These are phyloP conservation scores for Oryzaephilus surinamensis DNA, from an alignment of 1,140 invertebrate species.

Conservation along the genomic window DNA sequence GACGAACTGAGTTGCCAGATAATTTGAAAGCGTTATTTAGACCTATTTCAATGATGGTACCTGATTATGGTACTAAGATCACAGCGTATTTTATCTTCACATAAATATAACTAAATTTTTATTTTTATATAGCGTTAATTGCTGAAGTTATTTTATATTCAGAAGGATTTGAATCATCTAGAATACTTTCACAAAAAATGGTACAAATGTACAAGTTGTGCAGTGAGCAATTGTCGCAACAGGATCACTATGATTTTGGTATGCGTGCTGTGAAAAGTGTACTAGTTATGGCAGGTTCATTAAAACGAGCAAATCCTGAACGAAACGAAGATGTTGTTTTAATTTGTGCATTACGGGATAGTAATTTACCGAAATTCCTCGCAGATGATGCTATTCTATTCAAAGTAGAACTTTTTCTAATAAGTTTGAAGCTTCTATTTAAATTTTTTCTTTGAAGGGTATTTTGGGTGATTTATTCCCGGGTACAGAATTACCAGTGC, in stretches of 20 bases:
- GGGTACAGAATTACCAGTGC: constrained; percentile 62
- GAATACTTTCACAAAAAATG: constrained; percentile 78
- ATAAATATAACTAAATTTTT: neutral
- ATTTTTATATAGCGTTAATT: constrained; percentile 56
- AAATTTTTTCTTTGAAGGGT: constrained; percentile 40
- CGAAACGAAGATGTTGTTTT: constrained; percentile 68
- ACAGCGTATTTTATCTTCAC: neutral
- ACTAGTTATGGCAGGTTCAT: constrained; percentile 73
- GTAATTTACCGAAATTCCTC: constrained; percentile 87
- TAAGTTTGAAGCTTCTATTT: too few species aligned
- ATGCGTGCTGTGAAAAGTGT: constrained; percentile 70
- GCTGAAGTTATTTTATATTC: constrained; percentile 88
- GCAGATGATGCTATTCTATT: constrained; percentile 76
- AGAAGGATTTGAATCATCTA: constrained; percentile 83
- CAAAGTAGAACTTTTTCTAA: constrained; percentile 27
- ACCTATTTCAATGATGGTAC: constrained; percentile 88
- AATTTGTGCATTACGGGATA: constrained; percentile 76
- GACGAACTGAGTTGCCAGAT: constrained; percentile 72
- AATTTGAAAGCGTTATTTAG: constrained; percentile 79
- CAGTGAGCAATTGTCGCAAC: constrained; percentile 83
- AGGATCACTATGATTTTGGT: constrained; percentile 90
- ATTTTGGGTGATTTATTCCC: constrained; percentile 87
- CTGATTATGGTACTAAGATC: constrained; percentile 61
- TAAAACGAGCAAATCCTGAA: constrained; percentile 75
- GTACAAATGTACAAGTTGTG: constrained; percentile 86